Evolutionary conservation across 2,113 vertebrate genomes (phyloP).

Genomic region (Seriola aureovittata): DNA sequence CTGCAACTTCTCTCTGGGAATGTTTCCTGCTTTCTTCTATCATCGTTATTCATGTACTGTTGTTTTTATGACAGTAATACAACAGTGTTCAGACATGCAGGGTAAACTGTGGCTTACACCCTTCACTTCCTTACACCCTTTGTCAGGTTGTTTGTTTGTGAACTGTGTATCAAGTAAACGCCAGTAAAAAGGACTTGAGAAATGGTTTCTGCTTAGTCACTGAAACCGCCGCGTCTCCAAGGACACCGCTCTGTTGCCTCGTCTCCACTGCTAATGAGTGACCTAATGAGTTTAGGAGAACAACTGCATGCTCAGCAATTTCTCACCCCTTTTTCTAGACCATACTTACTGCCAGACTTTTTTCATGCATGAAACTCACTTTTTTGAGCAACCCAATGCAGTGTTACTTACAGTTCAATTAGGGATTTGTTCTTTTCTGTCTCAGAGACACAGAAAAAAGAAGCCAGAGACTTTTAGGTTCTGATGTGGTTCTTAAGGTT

Average conservation of each 20-base stretch:
- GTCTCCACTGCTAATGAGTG: constrained; percentile 47
- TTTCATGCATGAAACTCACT: not conserved
- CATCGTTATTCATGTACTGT: no score
- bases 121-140: no score
- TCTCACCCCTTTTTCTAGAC: not conserved
- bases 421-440: not conserved
- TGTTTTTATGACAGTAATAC: no score
- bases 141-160: not conserved
- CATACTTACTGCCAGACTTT: not conserved
- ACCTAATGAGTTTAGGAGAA: constrained; percentile 56
- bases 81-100: no score
- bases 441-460: not conserved
- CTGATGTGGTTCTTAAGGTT: constrained; percentile 15
- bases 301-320: constrained; percentile 38
- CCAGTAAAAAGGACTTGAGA: constrained; percentile 12
- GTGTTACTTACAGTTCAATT: not conserved
- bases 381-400: not conserved
- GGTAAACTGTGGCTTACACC: no score
- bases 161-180: not conserved
- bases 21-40: no score
- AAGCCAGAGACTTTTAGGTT: not conserved
- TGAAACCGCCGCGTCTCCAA: constrained; percentile 33
- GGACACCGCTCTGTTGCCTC: constrained; percentile 5
- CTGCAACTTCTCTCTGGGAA: no score
- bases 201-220: constrained; percentile 46